A percentile compares a stretch with the other conserved stretches of the same genome.
Conservation (phyloP, 2,797 vertebrate species). For the Erpetoichthys calabaricus region DNA sequence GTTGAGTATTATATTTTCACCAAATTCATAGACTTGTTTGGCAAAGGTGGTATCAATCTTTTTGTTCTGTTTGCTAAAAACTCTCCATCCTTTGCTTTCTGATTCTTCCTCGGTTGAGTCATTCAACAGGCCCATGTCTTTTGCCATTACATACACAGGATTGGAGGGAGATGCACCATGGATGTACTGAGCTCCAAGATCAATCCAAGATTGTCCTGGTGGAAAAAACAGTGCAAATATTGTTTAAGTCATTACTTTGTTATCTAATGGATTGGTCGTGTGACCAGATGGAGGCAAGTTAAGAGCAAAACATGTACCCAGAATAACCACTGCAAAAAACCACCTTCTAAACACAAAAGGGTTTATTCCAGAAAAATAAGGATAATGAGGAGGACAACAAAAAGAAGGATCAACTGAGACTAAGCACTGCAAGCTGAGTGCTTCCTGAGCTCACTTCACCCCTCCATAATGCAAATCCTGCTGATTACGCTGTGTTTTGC, state of each 20-base stretch:
- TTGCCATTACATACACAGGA: conserved; percentile 21
- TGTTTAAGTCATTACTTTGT: neutral
- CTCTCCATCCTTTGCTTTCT: conserved; percentile 4
- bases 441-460: too few species aligned
- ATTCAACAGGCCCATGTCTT: conserved; percentile 15
- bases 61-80: conserved; percentile 13
- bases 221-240: neutral
- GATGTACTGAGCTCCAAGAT: conserved; percentile 27
- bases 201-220: conserved; percentile 21
- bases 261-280: too few species aligned
- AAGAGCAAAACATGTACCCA: too few species aligned
- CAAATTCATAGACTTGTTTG: conserved; percentile 13
- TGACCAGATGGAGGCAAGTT: too few species aligned
- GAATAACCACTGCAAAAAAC: too few species aligned
- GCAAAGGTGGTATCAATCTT: conserved; percentile 11
- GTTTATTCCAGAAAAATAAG: too few species aligned
- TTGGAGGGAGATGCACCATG: conserved; percentile 23
- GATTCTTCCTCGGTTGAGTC: conserved; percentile 14
- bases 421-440: too few species aligned
- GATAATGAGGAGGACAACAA: too few species aligned
- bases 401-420: too few species aligned
- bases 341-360: too few species aligned
- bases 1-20: conserved; percentile 12
- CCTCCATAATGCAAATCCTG: too few species aligned
- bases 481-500: too few species aligned